Base-by-base conservation (phyloP, 2,797 vertebrate species). In the Helarctos malayanus region DNA sequence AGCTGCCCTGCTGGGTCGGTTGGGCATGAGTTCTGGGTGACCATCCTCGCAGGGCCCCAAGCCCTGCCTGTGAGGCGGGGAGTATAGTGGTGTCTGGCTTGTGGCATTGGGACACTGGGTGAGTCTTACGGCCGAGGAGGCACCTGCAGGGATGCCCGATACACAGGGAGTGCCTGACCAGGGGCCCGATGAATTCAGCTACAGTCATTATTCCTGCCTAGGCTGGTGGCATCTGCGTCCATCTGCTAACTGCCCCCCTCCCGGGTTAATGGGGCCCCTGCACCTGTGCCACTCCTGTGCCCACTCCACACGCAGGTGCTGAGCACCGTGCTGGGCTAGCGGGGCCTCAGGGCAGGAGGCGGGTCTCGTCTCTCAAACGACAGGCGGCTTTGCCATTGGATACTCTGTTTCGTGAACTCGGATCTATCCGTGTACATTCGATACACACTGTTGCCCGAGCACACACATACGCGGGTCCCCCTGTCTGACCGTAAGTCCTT, bases 1-100 rank as follows among this genome's bases (percentile, higher is more conserved):
- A 29, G 32, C 38, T 56, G 32, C 14, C 6, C 10, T 7, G 12
- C 52, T 23, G 25, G 54, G 5, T 56, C 7, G 54, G 54, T 18
- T 19, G 54, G 3, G 49, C 49, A 49, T 19, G 54, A 7, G 54
- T 7, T 56, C 54, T 56, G 54, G 54, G 29, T 10, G 27, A 14
- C 18, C 9, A 4, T 32, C 49, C 49, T 27, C 14, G 7, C 45
- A 19, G 27, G 29, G 35, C 65, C 54, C 49, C 23, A 41, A 13
- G 5, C 41, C 16, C n/a, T 9, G 41, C 15, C 69, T 32, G 23
- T n/a, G 3, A 68, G 6, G n/a, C 4, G 23, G 29, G 3, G 3
- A 32, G 38, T 0, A 0, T 2, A 16, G 19, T 2, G 3, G 16
- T 13, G 7, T 0, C 5, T 23, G 2, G 6, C 35, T 4, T 7